A percentile compares a stretch with the other conserved stretches of the same genome.
These are phyloP conservation scores for Plagodis pulveraria DNA, from an alignment of 2,888 invertebrate species.

Conservation along the genomic window DNA sequence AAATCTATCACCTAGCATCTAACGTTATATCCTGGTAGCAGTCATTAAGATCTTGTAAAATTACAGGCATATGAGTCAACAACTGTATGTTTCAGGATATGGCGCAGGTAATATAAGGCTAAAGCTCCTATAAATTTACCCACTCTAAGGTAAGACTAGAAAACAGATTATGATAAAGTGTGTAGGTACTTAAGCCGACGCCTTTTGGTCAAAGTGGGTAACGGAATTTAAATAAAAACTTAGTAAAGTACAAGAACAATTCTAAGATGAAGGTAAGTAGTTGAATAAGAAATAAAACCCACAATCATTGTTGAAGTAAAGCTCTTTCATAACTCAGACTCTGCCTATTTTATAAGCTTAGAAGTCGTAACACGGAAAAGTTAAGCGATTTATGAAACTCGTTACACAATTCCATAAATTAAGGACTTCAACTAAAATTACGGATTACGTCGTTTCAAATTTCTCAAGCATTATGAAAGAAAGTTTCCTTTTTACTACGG, in stretches of 20 bases:
- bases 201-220: too few relatives aligned
- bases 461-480: constrained; percentile 38
- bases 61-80: too few relatives aligned
- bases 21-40: too few relatives aligned
- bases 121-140: too few relatives aligned
- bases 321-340: constrained; percentile 29
- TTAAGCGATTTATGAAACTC: constrained; percentile 41
- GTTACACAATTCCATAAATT: constrained; percentile 42
- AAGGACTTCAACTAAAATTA: constrained; percentile 37
- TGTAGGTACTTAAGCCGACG: too few relatives aligned
- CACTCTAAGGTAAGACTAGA: too few relatives aligned
- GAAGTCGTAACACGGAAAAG: constrained; percentile 38
- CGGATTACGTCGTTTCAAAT: constrained; percentile 31
- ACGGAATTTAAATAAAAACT: neutral
- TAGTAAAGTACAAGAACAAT: neutral
- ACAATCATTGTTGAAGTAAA: constrained; percentile 29
- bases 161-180: too few relatives aligned
- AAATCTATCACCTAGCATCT: too few relatives aligned
- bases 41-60: too few relatives aligned
- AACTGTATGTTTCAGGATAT: too few relatives aligned
- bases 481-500: constrained; percentile 39
- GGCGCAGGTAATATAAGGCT: too few relatives aligned
- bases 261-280: constrained; percentile 1
- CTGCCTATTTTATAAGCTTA: constrained; percentile 38
- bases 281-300: constrained; percentile 19